These are phyloP conservation scores for Mnemiopsis leidyi DNA, from an alignment of 37 sponge, comb jelly and placozoan genomes.

Conservation along the genomic window DNA sequence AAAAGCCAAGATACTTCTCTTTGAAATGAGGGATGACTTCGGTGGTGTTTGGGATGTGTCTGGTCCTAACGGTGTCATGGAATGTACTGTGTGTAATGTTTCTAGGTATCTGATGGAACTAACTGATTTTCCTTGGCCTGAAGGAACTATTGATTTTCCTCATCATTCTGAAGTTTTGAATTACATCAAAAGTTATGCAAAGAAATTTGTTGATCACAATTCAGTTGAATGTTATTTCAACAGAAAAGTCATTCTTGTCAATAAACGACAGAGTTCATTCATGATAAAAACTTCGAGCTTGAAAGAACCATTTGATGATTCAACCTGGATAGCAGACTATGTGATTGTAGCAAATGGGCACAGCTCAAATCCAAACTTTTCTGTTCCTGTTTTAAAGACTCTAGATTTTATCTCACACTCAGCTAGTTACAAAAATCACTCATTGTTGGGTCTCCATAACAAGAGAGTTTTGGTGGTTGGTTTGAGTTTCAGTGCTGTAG, in stretches of 20 bases:
- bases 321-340: neutral
- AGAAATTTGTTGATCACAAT: neutral
- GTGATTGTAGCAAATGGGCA: slow-evolving; percentile 56
- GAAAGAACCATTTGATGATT: neutral
- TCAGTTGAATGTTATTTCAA: neutral
- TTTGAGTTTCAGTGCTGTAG: slow-evolving; percentile 43
- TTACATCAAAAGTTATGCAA: neutral
- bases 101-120: slow-evolving; percentile 63
- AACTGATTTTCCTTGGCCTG: slow-evolving; percentile 57
- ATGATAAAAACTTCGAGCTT: neutral
- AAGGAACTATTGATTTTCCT: slow-evolving; percentile 41
- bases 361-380: neutral
- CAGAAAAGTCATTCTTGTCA: neutral
- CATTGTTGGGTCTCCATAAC: neutral
- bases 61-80: slow-evolving; percentile 30
- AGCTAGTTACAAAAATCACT: neutral
- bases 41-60: slow-evolving; percentile 65
- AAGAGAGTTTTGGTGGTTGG: slow-evolving; percentile 37
- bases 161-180: slow-evolving; percentile 43
- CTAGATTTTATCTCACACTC: slow-evolving; percentile 25
- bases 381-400: neutral
- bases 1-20: neutral
- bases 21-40: neutral
- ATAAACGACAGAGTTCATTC: neutral
- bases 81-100: slow-evolving; percentile 48